These are phyloP conservation scores for Polypedilum pembai DNA, from an alignment of 1,140 invertebrate genomes.

Conservation along the genomic window DNA sequence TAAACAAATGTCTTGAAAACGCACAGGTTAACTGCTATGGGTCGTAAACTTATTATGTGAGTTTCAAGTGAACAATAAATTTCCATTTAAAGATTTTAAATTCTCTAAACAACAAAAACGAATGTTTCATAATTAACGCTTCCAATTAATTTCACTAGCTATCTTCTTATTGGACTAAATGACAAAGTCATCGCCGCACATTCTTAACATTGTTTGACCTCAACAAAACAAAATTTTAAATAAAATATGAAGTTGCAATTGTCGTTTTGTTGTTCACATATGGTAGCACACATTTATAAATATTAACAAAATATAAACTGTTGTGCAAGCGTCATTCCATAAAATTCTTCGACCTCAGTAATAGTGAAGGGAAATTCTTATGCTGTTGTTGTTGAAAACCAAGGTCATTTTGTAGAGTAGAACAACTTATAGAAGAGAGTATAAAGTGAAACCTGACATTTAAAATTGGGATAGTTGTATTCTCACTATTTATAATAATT, in stretches of 20 bases:
- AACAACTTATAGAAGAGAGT: neutral
- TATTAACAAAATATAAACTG: neutral
- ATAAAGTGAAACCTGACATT: neutral
- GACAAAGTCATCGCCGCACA: neutral
- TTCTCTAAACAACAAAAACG: too few relatives aligned
- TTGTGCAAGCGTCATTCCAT: neutral
- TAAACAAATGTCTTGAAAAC: too few relatives aligned
- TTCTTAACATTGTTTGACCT: neutral
- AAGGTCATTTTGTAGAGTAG: neutral
- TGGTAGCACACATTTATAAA: neutral
- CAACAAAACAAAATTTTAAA: neutral
- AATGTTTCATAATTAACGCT: neutral
- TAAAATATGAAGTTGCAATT: neutral
- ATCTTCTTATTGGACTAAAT: neutral
- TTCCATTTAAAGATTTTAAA: too few relatives aligned
- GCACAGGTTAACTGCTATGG: too few relatives aligned
- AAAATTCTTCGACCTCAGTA: neutral
- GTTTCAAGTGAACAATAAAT: too few relatives aligned
- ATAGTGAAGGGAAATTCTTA: conserved; percentile 7
- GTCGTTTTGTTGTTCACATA: neutral
- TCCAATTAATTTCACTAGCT: neutral
- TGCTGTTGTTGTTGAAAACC: neutral
- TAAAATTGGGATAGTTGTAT: too few relatives aligned
- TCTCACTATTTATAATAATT: too few relatives aligned
- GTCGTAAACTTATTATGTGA: too few relatives aligned